Percentiles rank a stretch among this genome's conserved stretches.
Conservation (phyloP, 1,140 invertebrate species). For the Diprion similis region DNA sequence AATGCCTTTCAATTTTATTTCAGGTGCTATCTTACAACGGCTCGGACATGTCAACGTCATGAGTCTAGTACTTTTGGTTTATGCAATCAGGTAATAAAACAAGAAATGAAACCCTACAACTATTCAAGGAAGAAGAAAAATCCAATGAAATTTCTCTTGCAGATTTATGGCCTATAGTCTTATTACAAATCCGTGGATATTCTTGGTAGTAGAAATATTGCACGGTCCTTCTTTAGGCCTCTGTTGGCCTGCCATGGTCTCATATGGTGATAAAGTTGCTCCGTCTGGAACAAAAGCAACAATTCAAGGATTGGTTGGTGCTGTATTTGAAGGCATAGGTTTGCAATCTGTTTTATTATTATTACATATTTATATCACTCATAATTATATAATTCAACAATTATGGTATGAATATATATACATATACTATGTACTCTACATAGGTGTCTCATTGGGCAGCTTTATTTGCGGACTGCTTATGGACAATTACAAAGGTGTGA, state of each 20-base stretch:
- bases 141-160: constrained; percentile 61
- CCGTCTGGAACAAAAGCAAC: constrained; percentile 88
- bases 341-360: constrained; percentile 29
- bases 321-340: constrained; percentile 86
- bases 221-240: constrained; percentile 90
- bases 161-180: constrained; percentile 86
- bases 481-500: constrained; percentile 65
- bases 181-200: constrained; percentile 80
- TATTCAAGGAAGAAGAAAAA: constrained; percentile 5
- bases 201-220: constrained; percentile 83
- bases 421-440: neutral
- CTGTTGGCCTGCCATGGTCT: constrained; percentile 88
- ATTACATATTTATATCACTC: constrained; percentile 11
- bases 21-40: constrained; percentile 80
- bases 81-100: constrained; percentile 48
- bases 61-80: constrained; percentile 77
- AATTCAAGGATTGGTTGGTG: constrained; percentile 83
- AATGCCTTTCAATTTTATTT: constrained; percentile 87
- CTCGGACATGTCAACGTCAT: constrained; percentile 85
- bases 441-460: constrained; percentile 77
- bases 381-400: neutral
- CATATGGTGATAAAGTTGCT: constrained; percentile 85
- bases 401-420: constrained; percentile 1
- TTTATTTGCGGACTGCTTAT: constrained; percentile 75
- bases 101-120: constrained; percentile 15